Base-by-base conservation (phyloP, 2,113 vertebrate genomes). In the Mirza zaza region DNA sequence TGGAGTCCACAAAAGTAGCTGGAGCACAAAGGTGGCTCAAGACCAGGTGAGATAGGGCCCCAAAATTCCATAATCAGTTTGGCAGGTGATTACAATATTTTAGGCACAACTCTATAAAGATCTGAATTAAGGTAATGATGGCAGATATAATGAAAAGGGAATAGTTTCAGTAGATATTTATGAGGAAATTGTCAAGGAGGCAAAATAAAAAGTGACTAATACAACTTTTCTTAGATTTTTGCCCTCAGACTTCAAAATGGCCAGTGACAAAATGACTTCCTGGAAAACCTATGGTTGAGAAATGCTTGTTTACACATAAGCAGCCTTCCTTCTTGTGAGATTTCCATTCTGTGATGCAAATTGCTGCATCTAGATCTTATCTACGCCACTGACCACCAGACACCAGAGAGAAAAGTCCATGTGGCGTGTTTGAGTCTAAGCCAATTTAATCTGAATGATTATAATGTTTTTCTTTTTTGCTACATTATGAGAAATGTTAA, bases 171-270 rank as follows among this genome's bases (percentile, higher is more conserved):
- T 39, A 94, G 57, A 68, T 25, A 63, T 5, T 48, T 87, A 77
- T 21, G 32, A n/a, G 36, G 21, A 86, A 75, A 32, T 52, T 83
- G 2, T 87, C 42, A 85, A 27, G 67, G 8, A 95, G 2, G 21
- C 50, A 91, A 88, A 95, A 65, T 63, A 57, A 92, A 84, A 91
- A n/a, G 50, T 45, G 15, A 82, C 50, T 57, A 71, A 94, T 79
- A 45, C 3, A 57, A 36, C 9, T 87, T n/a, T 92, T 89, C 57
- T 52, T 86, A 68, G 7, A 2, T 55, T 34, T 39, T 39, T 77
- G 8, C 14, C 15, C 45, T 89, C 34, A 57, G 21, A 70, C 39
- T 70, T 70, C 32, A 94, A 81, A 42, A 29, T 34, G 3, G 4
- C 13, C 34, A 36, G 21, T 57, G 34, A 86, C 17, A 89, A 94